Conservation (phyloP, 2,888 invertebrate genomes). For the Macrophya annulata region DNA sequence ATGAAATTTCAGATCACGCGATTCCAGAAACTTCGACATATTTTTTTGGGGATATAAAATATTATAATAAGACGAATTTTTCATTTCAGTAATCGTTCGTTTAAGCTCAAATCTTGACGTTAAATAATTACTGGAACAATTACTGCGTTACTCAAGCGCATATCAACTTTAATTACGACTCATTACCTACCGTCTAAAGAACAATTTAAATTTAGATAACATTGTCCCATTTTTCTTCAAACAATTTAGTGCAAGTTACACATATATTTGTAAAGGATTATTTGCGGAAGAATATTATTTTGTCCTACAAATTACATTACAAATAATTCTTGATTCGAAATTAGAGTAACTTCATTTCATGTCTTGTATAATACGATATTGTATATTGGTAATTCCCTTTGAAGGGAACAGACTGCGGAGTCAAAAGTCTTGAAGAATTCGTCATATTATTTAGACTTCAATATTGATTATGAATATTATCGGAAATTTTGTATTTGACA, state of each 20-base stretch:
- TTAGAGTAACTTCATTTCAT: background rate
- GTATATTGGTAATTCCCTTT: background rate
- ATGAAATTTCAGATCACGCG: background rate
- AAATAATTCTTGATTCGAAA: background rate
- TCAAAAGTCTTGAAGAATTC: background rate
- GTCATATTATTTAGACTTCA: background rate
- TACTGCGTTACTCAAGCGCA: slow-evolving; percentile 5
- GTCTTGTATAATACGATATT: background rate
- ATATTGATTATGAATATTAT: background rate
- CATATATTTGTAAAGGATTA: background rate
- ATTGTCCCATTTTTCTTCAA: background rate
- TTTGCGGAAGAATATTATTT: background rate
- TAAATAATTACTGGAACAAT: background rate
- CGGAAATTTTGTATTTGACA: background rate
- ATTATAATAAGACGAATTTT: background rate
- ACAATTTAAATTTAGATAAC: background rate
- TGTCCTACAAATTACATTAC: background rate
- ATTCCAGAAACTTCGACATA: background rate
- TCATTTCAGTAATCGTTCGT: background rate
- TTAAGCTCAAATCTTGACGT: background rate
- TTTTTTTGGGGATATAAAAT: background rate
- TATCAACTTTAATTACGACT: background rate
- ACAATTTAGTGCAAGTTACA: background rate
- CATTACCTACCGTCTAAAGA: background rate
- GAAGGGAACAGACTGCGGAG: background rate